Evolutionary conservation across 2,888 invertebrate genomes (phyloP), one percentile per base, ranked within the genome.

Genomic region (Dione juno): DNA sequence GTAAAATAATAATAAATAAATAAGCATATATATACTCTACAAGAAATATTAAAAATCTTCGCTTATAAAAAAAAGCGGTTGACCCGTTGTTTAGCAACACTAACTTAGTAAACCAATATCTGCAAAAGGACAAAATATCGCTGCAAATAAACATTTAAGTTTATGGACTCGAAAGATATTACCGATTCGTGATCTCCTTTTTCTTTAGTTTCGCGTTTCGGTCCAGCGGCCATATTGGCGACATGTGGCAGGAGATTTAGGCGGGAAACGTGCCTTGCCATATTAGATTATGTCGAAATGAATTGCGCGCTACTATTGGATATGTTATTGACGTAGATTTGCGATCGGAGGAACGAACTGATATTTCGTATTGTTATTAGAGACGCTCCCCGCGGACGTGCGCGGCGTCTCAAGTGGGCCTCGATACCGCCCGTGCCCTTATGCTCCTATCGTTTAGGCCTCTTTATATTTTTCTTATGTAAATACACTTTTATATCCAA

Each of bases 311-410:
- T 90, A 90, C 92, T 92, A 93, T 92, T 92, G 92, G 92, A 93
- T 93, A 91, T 93, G 93, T 92, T 93, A 93, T 93, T 92, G 93
- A 92, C 91, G 89, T 91, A 92, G 92, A 93, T 93, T 93, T 93
- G 92, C 93, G 93, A 93, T 90, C 91, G 90, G 83, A 92, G 89
- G 89, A 93, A 93, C 92, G 93, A 93, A 93, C 93, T 93, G 92
- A 93, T 93, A 93, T 93, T 93, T 91, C 85, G 89, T 93, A 93
- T 93, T 92, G 93, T 92, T 93, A 92, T 93, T 93, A 92, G 88
- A 92, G 89, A 81, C 84, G 82, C 85, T 86, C 84, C 84, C 84
- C 74, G 79, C 78, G 87, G 86, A 92, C 93, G 93, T 92, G 93
- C 81, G 82, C 81, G 53, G 92, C 71, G 80, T 92, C 80, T 81